Evolutionary conservation across 2,888 invertebrate species (phyloP).

Genomic region (Oligia fasciuncula): DNA sequence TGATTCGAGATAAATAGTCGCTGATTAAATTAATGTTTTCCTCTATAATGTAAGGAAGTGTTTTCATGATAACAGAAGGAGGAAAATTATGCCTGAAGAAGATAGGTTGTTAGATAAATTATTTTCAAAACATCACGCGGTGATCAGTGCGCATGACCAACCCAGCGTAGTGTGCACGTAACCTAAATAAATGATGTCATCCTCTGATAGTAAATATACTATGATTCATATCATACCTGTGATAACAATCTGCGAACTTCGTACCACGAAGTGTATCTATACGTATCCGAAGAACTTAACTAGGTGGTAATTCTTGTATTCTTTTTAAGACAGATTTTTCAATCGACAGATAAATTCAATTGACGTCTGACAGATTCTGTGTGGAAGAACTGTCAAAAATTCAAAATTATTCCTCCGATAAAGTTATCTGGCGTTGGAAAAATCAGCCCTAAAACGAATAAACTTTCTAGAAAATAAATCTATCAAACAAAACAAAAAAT

Average conservation of each 20-base stretch:
- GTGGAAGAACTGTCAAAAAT: too few relatives aligned
- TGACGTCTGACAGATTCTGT: too few relatives aligned
- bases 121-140: slow-evolving; percentile 37
- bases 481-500: not conserved
- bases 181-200: slow-evolving; percentile 66
- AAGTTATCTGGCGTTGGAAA: too few relatives aligned
- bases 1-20: slow-evolving; percentile 9
- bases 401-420: too few relatives aligned
- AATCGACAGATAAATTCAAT: too few relatives aligned
- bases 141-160: slow-evolving; percentile 43
- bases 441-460: not conserved
- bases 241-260: slow-evolving; percentile 64
- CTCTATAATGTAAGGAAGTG: not conserved
- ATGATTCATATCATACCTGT: slow-evolving; percentile 59
- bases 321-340: not conserved
- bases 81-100: slow-evolving; percentile 13
- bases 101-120: slow-evolving; percentile 26
- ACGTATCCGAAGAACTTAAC: slow-evolving; percentile 18
- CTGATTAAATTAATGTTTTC: not conserved
- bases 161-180: slow-evolving; percentile 52
- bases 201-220: slow-evolving; percentile 61
- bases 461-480: not conserved
- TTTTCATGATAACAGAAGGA: slow-evolving; percentile 14
- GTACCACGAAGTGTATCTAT: slow-evolving; percentile 9
- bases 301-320: not conserved